A percentile compares a stretch with the other conserved stretches of the same genome.
These are phyloP conservation scores for Corvus cornix DNA, from an alignment of 2,113 vertebrate genomes.

Conservation along the genomic window DNA sequence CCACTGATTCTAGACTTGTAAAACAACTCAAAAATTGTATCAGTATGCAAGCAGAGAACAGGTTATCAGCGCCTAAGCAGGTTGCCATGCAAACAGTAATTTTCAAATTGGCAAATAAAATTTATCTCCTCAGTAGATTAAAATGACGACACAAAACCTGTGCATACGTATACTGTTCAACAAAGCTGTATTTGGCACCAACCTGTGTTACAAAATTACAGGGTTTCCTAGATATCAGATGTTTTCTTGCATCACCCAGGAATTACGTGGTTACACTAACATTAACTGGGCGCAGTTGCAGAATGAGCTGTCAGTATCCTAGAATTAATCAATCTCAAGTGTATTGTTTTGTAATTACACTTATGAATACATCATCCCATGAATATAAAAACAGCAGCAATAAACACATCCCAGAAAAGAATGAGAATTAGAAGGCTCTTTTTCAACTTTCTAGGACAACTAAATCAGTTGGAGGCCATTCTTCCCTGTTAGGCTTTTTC, in stretches of 20 bases:
- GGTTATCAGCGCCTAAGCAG: background rate
- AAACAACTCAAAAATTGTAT: background rate
- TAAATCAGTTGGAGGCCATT: background rate
- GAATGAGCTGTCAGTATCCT: constrained; percentile 37
- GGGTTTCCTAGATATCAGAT: constrained; percentile 59
- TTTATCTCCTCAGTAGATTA: background rate
- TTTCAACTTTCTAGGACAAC: background rate
- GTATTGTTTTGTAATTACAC: constrained; percentile 49
- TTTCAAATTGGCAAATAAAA: background rate
- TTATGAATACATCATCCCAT: constrained; percentile 11
- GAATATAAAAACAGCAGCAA: constrained; percentile 38
- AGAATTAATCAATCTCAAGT: constrained; percentile 52
- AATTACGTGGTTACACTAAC: constrained; percentile 37
- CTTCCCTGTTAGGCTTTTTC: background rate
- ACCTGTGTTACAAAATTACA: constrained; percentile 28
- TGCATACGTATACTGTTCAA: background rate
- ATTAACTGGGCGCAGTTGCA: background rate
- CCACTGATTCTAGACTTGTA: background rate
- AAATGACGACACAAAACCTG: background rate
- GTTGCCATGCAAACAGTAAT: background rate
- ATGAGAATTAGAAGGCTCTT: background rate
- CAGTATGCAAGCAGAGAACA: background rate
- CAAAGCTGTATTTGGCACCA: background rate
- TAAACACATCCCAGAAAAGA: constrained; percentile 1
- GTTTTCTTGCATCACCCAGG: constrained; percentile 45